A percentile compares a stretch with the other conserved stretches of the same genome.
Evolutionary conservation across 2,888 invertebrate species (phyloP).

Genomic region (Acholoe squamosa): DNA sequence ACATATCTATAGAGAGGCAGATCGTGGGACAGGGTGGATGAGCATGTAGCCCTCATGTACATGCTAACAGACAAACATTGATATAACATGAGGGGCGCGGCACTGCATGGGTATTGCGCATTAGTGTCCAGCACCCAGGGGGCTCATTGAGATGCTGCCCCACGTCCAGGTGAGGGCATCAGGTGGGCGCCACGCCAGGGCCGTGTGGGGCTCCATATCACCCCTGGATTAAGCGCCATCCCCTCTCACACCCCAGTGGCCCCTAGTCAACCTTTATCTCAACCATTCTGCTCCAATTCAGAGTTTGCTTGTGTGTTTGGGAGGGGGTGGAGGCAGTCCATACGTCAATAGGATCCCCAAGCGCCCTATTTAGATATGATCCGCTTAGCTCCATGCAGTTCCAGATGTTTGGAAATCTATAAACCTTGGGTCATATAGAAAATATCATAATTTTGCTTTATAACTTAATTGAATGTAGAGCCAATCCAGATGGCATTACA

Average conservation of each 20-base stretch:
- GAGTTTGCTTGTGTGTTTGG: background rate
- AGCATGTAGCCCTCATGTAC: background rate
- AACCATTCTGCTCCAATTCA: too few species aligned
- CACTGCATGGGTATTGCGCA: background rate
- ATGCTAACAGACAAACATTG: background rate
- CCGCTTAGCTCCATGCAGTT: background rate
- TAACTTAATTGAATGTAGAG: background rate
- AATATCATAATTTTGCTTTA: background rate
- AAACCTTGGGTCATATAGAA: background rate
- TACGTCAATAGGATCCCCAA: background rate
- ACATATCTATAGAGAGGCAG: too few species aligned
- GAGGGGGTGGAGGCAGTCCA: background rate
- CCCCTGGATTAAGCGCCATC: background rate
- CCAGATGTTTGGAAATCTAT: background rate
- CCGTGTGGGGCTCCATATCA: background rate
- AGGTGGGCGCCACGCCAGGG: background rate
- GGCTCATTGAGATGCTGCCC: constrained; percentile 35
- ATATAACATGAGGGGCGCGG: background rate
- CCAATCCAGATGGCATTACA: background rate
- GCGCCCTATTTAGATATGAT: background rate
- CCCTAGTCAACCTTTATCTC: background rate
- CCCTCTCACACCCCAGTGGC: background rate
- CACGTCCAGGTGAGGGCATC: constrained; percentile 33
- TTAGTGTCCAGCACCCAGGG: background rate
- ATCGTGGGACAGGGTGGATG: too few species aligned